Evolutionary conservation across 1,140 invertebrate genomes (phyloP), one percentile per base, ranked within the genome.

Genomic region (Polyergus mexicanus): DNA sequence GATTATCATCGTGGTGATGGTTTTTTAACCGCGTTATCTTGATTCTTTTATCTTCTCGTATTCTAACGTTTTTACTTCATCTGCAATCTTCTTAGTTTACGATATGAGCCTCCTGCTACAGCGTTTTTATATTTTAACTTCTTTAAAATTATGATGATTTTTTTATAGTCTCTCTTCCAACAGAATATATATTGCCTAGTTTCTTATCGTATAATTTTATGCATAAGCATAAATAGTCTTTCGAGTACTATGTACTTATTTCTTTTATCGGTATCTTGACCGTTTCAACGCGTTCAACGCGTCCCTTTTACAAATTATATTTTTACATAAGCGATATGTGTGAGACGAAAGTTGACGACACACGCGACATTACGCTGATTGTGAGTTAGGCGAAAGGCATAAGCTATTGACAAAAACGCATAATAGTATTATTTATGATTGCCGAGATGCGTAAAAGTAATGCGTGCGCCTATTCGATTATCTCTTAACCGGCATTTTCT

Each of bases 361-460:
- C 35, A 54, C 38, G 25, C 19, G 68, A 78, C 63, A n/a, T 80
- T 80, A 85, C n/a, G 28, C 25, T 32, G n/a, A n/a, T n/a, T n/a
- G n/a, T n/a, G 28, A 22, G 47, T 65, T 44, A 51, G 41, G 51
- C 13, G 63, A 28, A 38, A 28, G 8, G 56, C 8, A 41, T 60
- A 56, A 62, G 22, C 60, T 83, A 83, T 62, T 19, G 78, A 35
- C 68, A n/a, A 83, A 74, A 74, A 72, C 8, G 25, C 68, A 69
- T 80, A 80, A 80, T 56, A 22, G n/a, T n/a, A 41, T 47, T 88
- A 68, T 89, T 89, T 85, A 89, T 32, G 25, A 44, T 41, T 71
- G 13, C 22, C 19, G 54, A 68, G 56, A 28, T 35, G 60, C 47
- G 44, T 76, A 69, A 85, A 75, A 32, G 58, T 68, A 25, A 72